These are phyloP conservation scores for Serinus canaria DNA, from an alignment of 2,113 vertebrate species.

Conservation along the genomic window DNA sequence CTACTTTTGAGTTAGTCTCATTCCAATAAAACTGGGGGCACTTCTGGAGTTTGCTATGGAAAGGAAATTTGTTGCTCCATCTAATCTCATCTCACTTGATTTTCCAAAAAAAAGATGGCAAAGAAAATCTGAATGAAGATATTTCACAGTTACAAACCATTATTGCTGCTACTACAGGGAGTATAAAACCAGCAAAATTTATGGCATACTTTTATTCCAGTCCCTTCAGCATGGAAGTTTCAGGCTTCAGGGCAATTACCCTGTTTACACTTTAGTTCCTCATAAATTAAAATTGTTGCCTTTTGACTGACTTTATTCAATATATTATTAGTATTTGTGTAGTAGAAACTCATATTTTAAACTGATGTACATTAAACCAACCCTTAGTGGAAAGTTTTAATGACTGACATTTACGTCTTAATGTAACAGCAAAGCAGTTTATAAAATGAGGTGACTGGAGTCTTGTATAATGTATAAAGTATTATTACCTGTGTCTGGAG, in stretches of 20 bases:
- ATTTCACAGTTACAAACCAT: neutral
- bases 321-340: neutral
- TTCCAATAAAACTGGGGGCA: neutral
- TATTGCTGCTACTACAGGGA: neutral
- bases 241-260: neutral
- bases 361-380: neutral
- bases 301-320: neutral
- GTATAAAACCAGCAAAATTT: neutral
- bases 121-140: neutral
- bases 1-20: neutral
- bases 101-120: neutral
- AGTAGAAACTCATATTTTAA: neutral
- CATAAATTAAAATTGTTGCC: neutral
- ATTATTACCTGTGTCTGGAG: conserved; percentile 87
- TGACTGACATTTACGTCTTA: neutral
- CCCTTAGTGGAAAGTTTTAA: neutral
- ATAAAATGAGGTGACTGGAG: neutral
- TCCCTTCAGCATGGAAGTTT: neutral
- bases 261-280: neutral
- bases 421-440: neutral
- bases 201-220: neutral
- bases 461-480: neutral
- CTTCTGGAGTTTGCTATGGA: neutral
- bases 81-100: neutral
- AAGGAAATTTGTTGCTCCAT: neutral